Evolutionary conservation across 1,140 invertebrate genomes (phyloP).

Genomic region (Sinella curviseta): DNA sequence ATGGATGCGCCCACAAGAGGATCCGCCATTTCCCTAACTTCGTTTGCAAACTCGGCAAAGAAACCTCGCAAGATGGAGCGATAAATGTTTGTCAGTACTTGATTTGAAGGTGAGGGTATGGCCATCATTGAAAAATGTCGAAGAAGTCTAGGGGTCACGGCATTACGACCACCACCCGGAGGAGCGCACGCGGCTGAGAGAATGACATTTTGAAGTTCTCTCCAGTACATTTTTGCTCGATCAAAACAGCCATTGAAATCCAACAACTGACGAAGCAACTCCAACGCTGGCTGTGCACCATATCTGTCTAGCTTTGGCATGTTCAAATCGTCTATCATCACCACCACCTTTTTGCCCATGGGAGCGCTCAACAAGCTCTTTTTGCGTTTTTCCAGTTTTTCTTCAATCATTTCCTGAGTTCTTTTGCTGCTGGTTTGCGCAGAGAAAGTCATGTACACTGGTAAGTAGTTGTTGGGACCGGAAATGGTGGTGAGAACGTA

Average conservation of each 20-base stretch:
- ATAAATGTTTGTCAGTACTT: conserved; percentile 77
- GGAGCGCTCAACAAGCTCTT: conserved; percentile 80
- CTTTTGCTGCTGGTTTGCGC: conserved; percentile 80
- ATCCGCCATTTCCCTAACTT: conserved; percentile 69
- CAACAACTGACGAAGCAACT: conserved; percentile 78
- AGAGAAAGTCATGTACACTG: conserved; percentile 80
- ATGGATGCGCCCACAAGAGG: conserved; percentile 76
- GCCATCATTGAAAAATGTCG: conserved; percentile 79
- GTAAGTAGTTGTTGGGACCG: conserved; percentile 64
- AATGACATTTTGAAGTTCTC: conserved; percentile 80
- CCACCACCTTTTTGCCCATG: conserved; percentile 75
- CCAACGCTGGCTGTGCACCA: conserved; percentile 85
- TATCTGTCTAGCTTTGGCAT: conserved; percentile 82
- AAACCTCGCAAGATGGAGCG: conserved; percentile 75
- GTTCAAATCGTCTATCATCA: conserved; percentile 91
- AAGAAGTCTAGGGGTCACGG: conserved; percentile 77
- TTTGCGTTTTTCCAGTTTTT: conserved; percentile 77
- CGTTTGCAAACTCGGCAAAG: conserved; percentile 70
- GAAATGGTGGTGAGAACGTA: conserved; percentile 68
- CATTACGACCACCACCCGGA: conserved; percentile 82
- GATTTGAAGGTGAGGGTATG: conserved; percentile 72
- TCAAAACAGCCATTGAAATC: conserved; percentile 84
- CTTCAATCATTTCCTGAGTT: conserved; percentile 77
- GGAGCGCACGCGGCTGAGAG: conserved; percentile 79
- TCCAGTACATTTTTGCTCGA: conserved; percentile 82